Conservation (phyloP, 1,140 invertebrate species). For the Orchesella cincta region DNA sequence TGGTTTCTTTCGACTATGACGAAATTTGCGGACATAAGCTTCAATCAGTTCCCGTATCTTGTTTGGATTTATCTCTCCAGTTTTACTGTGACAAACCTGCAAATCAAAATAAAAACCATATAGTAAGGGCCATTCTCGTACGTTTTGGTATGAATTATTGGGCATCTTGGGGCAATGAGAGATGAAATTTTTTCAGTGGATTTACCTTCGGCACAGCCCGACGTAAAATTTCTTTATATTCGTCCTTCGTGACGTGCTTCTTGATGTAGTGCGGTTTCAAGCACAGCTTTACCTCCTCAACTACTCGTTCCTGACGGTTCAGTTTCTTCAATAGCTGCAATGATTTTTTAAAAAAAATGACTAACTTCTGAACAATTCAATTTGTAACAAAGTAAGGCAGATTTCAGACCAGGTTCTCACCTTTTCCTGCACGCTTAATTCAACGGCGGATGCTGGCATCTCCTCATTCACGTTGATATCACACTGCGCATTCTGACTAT, state of each 20-base stretch:
- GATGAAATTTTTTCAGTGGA: not conserved
- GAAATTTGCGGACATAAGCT: slow-evolving; percentile 88
- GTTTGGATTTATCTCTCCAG: slow-evolving; percentile 91
- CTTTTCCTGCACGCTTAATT: slow-evolving; percentile 95
- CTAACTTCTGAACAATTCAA: not conserved
- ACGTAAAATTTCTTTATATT: slow-evolving; percentile 96
- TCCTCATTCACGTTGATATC: slow-evolving; percentile 63
- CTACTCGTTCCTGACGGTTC: slow-evolving; percentile 93
- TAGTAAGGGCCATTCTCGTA: not conserved
- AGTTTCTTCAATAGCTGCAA: slow-evolving; percentile 91
- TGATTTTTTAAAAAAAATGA: not conserved
- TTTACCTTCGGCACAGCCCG: slow-evolving; percentile 93
- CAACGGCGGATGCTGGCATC: slow-evolving; percentile 87
- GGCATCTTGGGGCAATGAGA: not conserved
- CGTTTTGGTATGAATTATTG: not conserved
- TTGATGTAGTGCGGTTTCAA: slow-evolving; percentile 94
- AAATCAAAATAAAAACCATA: not conserved
- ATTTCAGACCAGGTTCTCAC: slow-evolving; percentile 59
- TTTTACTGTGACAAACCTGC: slow-evolving; percentile 93
- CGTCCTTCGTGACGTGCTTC: slow-evolving; percentile 90
- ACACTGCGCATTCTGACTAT: too few species aligned
- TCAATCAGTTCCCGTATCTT: slow-evolving; percentile 91
- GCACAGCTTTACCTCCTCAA: slow-evolving; percentile 94
- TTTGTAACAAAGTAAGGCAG: not conserved
- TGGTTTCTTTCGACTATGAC: slow-evolving; percentile 65